Percentiles rank a stretch among this genome's conserved stretches.
Evolutionary conservation across 2,888 invertebrate species (phyloP).

Genomic region (Neoaliturus tenellus): DNA sequence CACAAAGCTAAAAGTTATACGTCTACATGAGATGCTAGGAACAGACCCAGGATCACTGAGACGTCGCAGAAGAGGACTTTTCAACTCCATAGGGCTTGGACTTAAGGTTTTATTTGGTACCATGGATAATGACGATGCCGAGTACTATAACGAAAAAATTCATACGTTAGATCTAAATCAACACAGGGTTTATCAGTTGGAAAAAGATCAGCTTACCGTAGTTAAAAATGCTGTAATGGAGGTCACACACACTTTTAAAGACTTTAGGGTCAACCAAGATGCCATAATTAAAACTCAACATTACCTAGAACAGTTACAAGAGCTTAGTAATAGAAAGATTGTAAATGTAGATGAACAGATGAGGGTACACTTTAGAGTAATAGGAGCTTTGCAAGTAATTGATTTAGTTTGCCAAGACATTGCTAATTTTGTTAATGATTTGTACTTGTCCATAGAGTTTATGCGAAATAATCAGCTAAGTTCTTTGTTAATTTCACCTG

Average conservation of each 20-base stretch:
- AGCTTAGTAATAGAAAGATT: background rate
- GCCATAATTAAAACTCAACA: conserved; percentile 11
- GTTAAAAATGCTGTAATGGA: conserved; percentile 15
- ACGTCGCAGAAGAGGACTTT: conserved; percentile 3
- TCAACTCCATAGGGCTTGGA: background rate
- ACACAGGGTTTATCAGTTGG: conserved; percentile 30
- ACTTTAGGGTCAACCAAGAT: conserved; percentile 25
- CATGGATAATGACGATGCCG: conserved; percentile 35
- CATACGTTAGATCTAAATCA: conserved; percentile 23
- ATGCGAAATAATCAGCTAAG: conserved; percentile 4
- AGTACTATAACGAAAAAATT: conserved; percentile 30
- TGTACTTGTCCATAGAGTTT: background rate
- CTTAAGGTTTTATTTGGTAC: conserved; percentile 25
- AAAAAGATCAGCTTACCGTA: conserved; percentile 13
- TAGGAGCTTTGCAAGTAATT: conserved; percentile 21
- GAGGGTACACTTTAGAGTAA: background rate
- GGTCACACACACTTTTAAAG: conserved; percentile 7
- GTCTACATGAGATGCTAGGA: background rate
- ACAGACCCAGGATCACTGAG: background rate
- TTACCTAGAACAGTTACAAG: conserved; percentile 34
- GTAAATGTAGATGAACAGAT: conserved; percentile 1
- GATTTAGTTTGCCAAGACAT: conserved; percentile 36
- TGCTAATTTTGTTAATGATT: background rate
- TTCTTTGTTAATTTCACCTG: background rate
- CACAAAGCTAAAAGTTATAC: background rate